Evolutionary conservation across 2,113 vertebrate genomes (phyloP).

Genomic region (Corythaixoides concolor): DNA sequence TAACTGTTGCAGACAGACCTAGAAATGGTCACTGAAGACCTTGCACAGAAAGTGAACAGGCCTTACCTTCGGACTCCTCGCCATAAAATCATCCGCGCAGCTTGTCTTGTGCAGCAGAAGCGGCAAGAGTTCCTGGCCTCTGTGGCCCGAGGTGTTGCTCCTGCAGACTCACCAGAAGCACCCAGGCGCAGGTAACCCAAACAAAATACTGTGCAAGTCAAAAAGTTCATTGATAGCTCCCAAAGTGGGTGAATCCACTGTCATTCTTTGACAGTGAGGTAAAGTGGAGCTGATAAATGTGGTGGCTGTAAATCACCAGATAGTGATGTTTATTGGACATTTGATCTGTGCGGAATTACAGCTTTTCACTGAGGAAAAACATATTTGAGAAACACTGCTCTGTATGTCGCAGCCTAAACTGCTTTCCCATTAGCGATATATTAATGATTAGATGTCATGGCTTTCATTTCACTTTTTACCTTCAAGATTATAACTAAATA

Average conservation of each 20-base stretch:
- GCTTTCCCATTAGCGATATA: neutral
- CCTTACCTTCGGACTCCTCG: constrained; percentile 97
- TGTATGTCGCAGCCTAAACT: neutral
- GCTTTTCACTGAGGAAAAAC: neutral
- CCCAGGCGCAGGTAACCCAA: constrained; percentile 88
- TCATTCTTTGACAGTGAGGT: neutral
- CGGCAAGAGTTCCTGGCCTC: constrained; percentile 96
- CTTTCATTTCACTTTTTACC: neutral
- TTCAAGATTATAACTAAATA: neutral
- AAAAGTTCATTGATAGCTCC: neutral
- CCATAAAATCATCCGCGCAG: constrained; percentile 96
- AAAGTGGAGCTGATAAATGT: neutral
- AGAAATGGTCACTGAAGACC: constrained; percentile 98
- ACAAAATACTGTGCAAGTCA: neutral
- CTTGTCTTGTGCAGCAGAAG: constrained; percentile 96
- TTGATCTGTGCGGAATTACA: neutral
- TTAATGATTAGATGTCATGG: neutral
- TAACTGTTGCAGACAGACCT: constrained; percentile 86
- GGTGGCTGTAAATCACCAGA: neutral
- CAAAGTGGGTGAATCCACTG: neutral
- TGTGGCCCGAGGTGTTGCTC: constrained; percentile 94
- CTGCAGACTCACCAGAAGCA: constrained; percentile 94
- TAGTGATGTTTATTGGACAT: neutral
- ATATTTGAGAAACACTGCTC: neutral
- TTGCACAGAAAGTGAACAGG: constrained; percentile 98